Percentiles rank a stretch among this genome's conserved stretches.
These are phyloP conservation scores for Lycopodina hypogea DNA, from an alignment of 37 sponge, comb jelly and placozoan genomes.

Conservation along the genomic window DNA sequence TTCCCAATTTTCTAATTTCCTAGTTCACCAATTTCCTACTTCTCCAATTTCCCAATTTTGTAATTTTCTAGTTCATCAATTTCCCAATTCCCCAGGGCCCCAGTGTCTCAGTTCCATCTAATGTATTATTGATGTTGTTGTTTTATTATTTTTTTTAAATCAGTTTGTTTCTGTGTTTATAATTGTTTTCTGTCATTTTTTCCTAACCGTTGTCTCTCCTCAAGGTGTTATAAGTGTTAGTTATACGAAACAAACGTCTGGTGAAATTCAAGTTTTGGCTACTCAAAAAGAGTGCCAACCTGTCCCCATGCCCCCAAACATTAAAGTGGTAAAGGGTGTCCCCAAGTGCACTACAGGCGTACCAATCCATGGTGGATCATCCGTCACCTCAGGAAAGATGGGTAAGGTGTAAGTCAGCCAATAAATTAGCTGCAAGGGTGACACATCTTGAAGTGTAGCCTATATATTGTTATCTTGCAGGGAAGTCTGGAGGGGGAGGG, in stretches of 20 bases:
- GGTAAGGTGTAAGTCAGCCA: too few species aligned
- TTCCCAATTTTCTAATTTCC: too few species aligned
- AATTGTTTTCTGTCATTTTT: not conserved
- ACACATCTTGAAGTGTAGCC: too few species aligned
- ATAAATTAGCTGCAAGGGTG: too few species aligned
- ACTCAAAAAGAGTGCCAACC: not conserved
- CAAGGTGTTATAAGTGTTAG: constrained; percentile 40
- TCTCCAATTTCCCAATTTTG: too few species aligned
- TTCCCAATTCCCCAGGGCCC: not conserved
- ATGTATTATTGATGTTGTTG: too few species aligned
- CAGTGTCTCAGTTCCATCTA: not conserved
- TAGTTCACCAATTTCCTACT: too few species aligned
- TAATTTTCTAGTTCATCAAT: too few species aligned
- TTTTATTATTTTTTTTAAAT: not conserved
- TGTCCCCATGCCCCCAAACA: not conserved
- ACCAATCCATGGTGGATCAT: not conserved
- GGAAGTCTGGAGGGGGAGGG: too few species aligned
- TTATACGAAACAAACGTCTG: constrained; percentile 10
- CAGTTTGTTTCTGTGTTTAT: too few species aligned
- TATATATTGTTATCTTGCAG: too few species aligned
- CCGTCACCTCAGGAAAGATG: not conserved
- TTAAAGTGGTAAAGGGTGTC: not conserved
- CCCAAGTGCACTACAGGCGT: constrained; percentile 1
- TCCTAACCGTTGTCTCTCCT: not conserved
- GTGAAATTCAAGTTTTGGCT: constrained; percentile 32